Evolutionary conservation across 2,888 invertebrate species (phyloP).

Genomic region (Pantelozetes paolii): DNA sequence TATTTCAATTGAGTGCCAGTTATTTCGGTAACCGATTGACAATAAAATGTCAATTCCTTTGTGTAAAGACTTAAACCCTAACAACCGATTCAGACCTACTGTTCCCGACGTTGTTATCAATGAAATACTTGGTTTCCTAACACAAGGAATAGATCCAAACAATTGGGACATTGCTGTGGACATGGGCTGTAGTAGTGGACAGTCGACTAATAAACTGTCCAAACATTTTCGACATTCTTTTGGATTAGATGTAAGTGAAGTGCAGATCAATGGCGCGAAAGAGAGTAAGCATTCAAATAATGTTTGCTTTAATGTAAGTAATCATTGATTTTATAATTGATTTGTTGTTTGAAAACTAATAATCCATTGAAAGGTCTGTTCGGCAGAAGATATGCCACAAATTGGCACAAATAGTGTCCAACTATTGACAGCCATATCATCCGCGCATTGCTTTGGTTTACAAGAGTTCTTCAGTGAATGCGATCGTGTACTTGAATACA

Average conservation of each 20-base stretch:
- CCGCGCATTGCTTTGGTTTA: constrained; percentile 56
- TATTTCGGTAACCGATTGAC: no score
- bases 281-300: constrained; percentile 49
- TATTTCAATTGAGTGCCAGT: no score
- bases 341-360: constrained; percentile 10
- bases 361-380: constrained; percentile 49
- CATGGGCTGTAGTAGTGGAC: constrained; percentile 58
- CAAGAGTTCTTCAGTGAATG: constrained; percentile 54
- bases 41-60: constrained; percentile 33
- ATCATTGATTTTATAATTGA: neutral
- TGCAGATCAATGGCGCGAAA: constrained; percentile 53
- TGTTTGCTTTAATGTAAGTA: constrained; percentile 44
- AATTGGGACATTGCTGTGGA: constrained; percentile 53
- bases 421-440: constrained; percentile 54
- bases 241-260: constrained; percentile 55
- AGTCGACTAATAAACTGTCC: constrained; percentile 54
- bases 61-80: constrained; percentile 40
- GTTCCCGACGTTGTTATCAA: constrained; percentile 37
- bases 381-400: constrained; percentile 52
- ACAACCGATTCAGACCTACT: constrained; percentile 39
- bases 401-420: constrained; percentile 50
- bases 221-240: constrained; percentile 54
- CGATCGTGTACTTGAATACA: constrained; percentile 52
- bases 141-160: constrained; percentile 38
- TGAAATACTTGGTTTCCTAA: constrained; percentile 34